phyloP scores from a whole-genome alignment of 2,888 invertebrate genomes.

The Atethmia centrago region DNA sequence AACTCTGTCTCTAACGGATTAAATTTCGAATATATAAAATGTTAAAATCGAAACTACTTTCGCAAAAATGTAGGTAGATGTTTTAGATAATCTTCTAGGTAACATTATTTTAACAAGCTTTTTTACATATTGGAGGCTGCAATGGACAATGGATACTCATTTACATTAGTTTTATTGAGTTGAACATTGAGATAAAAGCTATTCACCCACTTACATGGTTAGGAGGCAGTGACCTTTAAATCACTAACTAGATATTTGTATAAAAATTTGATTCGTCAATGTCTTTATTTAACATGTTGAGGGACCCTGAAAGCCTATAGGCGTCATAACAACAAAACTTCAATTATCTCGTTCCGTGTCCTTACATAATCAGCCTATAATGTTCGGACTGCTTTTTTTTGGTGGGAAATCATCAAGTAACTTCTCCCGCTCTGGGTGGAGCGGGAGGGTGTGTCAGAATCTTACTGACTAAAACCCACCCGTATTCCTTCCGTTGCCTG shows the following conservation, averaged over 20 bases:
- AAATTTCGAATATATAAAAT: conserved; percentile 32
- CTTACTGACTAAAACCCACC: no score
- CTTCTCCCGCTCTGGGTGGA: no score
- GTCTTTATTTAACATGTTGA: conserved; percentile 11
- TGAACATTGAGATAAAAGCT: conserved; percentile 22
- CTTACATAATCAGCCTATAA: no score
- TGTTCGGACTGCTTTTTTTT: no score
- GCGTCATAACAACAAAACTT: no score
- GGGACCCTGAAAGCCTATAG: no score
- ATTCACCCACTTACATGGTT: conserved; percentile 11
- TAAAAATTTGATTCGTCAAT: conserved; percentile 5
- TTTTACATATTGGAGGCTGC: conserved; percentile 12
- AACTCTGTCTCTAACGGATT: conserved; percentile 32
- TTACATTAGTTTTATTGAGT: conserved; percentile 34
- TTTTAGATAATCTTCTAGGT: conserved; percentile 15
- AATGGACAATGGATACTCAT: conserved; percentile 30
- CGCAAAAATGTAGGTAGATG: conserved; percentile 49
- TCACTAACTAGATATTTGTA: neutral
- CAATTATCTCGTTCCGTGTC: no score
- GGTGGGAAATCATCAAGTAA: no score
- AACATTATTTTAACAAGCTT: conserved; percentile 15
- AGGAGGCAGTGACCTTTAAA: conserved; percentile 23
- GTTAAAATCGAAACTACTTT: conserved; percentile 53
- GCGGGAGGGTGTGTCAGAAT: no score
- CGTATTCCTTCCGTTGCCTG: no score